Percentiles rank a stretch among this genome's conserved stretches.
Evolutionary conservation across 2,888 invertebrate species (phyloP).

Genomic region (Megamerina dolium): DNA sequence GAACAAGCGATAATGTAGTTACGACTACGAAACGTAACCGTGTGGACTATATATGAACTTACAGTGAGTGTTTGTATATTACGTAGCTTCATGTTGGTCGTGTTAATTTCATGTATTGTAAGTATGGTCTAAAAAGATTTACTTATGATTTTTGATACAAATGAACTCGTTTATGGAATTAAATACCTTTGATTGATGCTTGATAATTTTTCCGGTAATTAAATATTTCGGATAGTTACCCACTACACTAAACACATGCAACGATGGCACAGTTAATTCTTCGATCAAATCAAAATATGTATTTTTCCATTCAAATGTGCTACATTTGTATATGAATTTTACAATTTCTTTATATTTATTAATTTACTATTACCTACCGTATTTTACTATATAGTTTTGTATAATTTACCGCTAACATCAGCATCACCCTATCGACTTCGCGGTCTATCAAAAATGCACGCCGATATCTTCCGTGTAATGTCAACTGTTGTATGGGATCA

Average conservation of each 20-base stretch:
- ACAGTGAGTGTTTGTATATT: conserved; percentile 33
- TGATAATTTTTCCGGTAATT: conserved; percentile 28
- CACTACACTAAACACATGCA: conserved; percentile 30
- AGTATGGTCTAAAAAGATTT: conserved; percentile 32
- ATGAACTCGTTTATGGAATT: too few relatives aligned
- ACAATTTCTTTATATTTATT: background rate
- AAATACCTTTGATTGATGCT: conserved; percentile 29
- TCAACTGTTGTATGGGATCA: conserved; percentile 37
- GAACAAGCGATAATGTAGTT: conserved; percentile 37
- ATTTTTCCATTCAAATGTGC: conserved; percentile 40
- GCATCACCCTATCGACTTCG: conserved; percentile 27
- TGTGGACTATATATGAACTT: conserved; percentile 25
- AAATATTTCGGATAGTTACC: conserved; percentile 31
- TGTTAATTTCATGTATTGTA: conserved; percentile 29
- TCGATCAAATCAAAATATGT: conserved; percentile 38
- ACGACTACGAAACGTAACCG: conserved; percentile 29
- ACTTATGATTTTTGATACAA: too few relatives aligned
- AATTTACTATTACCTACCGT: conserved; percentile 20
- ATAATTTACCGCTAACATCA: conserved; percentile 30
- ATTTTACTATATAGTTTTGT: conserved; percentile 29
- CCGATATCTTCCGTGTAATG: conserved; percentile 28
- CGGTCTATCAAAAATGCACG: conserved; percentile 31
- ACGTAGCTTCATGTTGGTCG: conserved; percentile 23
- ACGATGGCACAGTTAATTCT: conserved; percentile 32
- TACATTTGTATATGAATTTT: conserved; percentile 14